Evolutionary conservation across 2,113 vertebrate species (phyloP).

Genomic region (Ceratotherium simum): DNA sequence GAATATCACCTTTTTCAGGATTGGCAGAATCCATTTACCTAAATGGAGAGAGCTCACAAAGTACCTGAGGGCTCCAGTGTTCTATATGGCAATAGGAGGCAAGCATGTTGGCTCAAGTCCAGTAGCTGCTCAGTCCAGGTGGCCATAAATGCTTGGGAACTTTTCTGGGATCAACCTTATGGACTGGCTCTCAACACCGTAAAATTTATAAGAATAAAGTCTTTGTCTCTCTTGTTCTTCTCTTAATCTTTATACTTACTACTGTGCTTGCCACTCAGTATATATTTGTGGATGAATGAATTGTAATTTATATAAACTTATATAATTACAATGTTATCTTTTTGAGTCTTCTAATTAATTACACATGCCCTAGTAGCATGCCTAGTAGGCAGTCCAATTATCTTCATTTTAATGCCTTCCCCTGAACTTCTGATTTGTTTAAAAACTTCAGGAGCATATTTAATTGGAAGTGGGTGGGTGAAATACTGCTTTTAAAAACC

Average conservation of each 20-base stretch:
- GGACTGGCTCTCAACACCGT: not conserved
- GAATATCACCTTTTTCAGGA: not conserved
- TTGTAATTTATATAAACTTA: slow-evolving; percentile 25
- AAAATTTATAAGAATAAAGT: slow-evolving; percentile 9
- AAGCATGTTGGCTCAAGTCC: rapidly evolving
- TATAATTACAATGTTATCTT: not conserved
- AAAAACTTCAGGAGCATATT: slow-evolving; percentile 34
- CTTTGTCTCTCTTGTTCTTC: not conserved
- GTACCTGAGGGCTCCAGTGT: not conserved
- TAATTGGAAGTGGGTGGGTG: not conserved
- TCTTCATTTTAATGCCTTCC: slow-evolving; percentile 54
- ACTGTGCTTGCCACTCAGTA: not conserved
- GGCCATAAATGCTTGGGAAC: not conserved
- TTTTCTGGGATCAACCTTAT: not conserved
- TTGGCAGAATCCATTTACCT: not conserved
- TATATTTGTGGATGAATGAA: slow-evolving; percentile 12
- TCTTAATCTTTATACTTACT: not conserved
- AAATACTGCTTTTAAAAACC: not conserved
- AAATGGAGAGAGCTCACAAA: not conserved
- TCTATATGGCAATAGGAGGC: not conserved
- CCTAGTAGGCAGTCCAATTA: slow-evolving; percentile 21
- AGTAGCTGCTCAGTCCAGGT: not conserved
- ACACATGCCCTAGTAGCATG: not conserved
- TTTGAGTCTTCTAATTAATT: slow-evolving; percentile 43
- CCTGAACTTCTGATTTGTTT: slow-evolving; percentile 46